Conservation (phyloP, 2,113 vertebrate species). For the Romanogobio albipinnatus region DNA sequence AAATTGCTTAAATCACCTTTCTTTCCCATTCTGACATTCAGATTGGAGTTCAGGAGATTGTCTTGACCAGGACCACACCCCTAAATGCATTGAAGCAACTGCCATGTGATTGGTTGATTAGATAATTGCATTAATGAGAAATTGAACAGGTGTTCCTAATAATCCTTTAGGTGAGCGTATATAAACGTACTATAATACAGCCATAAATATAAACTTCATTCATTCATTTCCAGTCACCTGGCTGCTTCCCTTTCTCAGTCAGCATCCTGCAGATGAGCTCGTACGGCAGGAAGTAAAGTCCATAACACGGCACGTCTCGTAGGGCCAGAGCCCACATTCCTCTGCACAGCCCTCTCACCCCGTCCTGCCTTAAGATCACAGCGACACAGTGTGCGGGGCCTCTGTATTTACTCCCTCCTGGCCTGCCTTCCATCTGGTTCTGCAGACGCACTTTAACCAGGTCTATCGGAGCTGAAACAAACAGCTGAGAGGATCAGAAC, state of each 20-base stretch:
- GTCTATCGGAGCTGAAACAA: conserved; percentile 77
- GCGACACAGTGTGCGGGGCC: conserved; percentile 76
- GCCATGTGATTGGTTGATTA: no score
- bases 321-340: conserved; percentile 76
- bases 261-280: conserved; percentile 70
- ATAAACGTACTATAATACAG: no score
- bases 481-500: conserved; percentile 65
- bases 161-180: no score
- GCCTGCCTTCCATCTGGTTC: conserved; percentile 69
- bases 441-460: conserved; percentile 86
- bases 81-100: no score
- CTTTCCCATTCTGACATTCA: no score
- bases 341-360: conserved; percentile 75
- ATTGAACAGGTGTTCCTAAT: no score
- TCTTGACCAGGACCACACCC: no score
- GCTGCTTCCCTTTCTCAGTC: conserved; percentile 66
- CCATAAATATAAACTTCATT: neutral
- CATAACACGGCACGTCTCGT: conserved; percentile 79
- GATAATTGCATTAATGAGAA: no score
- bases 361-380: conserved; percentile 76
- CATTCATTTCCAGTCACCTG: conserved; percentile 69
- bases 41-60: no score
- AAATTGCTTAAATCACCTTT: no score
- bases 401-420: conserved; percentile 61
- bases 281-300: conserved; percentile 82